phyloP scores from a whole-genome alignment of 2,888 invertebrate genomes.

The Athalia circularis region DNA sequence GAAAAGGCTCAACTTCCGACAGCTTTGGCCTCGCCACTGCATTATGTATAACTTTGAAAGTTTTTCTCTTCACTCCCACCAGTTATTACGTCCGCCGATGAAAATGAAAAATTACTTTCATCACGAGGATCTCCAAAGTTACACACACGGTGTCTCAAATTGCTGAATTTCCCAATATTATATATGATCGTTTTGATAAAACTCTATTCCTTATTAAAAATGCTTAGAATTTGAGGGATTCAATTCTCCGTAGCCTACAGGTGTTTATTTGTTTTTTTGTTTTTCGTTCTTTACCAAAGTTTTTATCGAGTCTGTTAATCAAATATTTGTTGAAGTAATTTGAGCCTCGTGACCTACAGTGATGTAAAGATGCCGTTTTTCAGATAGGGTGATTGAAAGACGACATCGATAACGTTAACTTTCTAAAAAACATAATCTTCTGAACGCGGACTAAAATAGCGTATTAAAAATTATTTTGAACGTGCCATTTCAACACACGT shows the following conservation, averaged over 20 bases:
- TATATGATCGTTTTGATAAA: no score
- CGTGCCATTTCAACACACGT: background rate
- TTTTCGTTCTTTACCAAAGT: background rate
- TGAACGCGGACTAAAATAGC: background rate
- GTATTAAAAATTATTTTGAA: background rate
- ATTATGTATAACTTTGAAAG: background rate
- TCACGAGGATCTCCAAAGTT: no score
- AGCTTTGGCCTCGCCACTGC: background rate
- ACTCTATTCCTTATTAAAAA: no score
- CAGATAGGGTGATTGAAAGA: background rate
- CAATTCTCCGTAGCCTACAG: background rate
- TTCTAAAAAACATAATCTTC: background rate
- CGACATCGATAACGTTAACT: background rate
- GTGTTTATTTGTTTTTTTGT: background rate
- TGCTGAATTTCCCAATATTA: no score
- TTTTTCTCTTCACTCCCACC: background rate
- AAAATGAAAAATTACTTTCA: background rate
- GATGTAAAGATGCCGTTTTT: slow-evolving; percentile 8
- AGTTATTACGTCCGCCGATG: background rate
- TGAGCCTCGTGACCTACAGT: background rate
- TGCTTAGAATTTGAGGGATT: background rate
- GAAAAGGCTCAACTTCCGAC: slow-evolving; percentile 11
- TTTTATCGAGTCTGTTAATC: background rate
- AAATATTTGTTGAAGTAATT: slow-evolving; percentile 26
- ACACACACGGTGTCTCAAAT: no score